Base-by-base conservation (phyloP, 2,888 invertebrate species). In the Alviniconcha strummeri region DNA sequence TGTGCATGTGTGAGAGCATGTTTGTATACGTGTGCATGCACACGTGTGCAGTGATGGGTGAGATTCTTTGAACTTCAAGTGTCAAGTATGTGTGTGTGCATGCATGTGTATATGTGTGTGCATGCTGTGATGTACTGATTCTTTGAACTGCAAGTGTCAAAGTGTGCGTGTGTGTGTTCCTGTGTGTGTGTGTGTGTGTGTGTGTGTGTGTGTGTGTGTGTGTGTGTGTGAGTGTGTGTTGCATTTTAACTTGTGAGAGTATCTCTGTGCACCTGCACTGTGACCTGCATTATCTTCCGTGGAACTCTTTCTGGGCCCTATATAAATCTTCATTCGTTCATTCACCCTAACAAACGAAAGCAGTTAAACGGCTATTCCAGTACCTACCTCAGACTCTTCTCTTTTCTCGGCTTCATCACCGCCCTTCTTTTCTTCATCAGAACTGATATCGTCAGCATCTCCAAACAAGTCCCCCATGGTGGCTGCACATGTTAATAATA, bases 371-470 rank as follows among this genome's bases (percentile, higher is more conserved):
- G 36, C 36, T 36, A 36, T 36, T 36, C 36, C 36, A 36, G 36
- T 36, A 3, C 36, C 5, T 54, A 55, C 71, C 36, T 60, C 52
- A 74, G 83, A 76, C 56, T 80, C 83, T 52, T 72, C 85, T 55
- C 75, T 83, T 19, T 75, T 75, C 72, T 71, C 74, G 64, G 56
- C 80, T 5, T 75, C 74, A n/a, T 60, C 75, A 11, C 81, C 81
- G n/a, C 84, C 78, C n/a, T 80, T 80, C 83, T 57, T 85, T 97
- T 89, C 97, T 89, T 97, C 97, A 88, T 97, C 98, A 9, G 97
- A 96, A 92, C 97, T 97, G 77, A 98, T 98, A 93, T 98, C 98
- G 86, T 90, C 97, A 96, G 98, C 98, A 94, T 98, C 98, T 15
- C 98, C 98, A 94, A 98, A 98, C 57, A 98, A 95, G 11, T 97